Evolutionary conservation across 2,888 invertebrate species (phyloP).

Genomic region (Phengaris alcon): DNA sequence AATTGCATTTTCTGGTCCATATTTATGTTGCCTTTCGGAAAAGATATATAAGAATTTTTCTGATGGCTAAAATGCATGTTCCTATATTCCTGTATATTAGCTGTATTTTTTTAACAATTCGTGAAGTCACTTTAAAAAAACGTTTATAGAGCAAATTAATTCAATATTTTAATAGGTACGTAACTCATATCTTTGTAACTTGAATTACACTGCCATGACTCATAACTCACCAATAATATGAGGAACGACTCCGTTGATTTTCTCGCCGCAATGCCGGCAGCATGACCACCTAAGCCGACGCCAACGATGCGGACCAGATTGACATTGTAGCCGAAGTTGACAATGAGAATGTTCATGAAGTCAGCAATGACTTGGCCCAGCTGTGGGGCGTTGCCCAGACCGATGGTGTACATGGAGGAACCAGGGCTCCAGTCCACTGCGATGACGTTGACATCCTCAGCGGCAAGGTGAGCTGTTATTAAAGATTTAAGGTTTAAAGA

Average conservation of each 20-base stretch:
- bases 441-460: constrained; percentile 61
- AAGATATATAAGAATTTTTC: no score
- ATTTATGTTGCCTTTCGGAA: no score
- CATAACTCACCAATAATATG: constrained; percentile 57
- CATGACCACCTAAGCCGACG: constrained; percentile 65
- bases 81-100: no score
- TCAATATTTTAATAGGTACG: no score
- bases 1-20: no score
- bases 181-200: no score
- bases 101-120: no score
- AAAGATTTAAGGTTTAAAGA: no score
- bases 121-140: no score
- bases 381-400: constrained; percentile 58
- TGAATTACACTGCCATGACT: background rate
- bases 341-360: constrained; percentile 61
- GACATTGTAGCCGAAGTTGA: constrained; percentile 51
- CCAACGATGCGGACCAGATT: constrained; percentile 63
- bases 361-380: constrained; percentile 56
- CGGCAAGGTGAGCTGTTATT: constrained; percentile 55
- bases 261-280: constrained; percentile 67
- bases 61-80: no score
- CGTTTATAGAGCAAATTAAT: no score
- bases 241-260: constrained; percentile 48
- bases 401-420: constrained; percentile 51
- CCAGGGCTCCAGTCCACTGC: constrained; percentile 68